Conservation (phyloP, 2,797 vertebrate genomes). For the Mus caroli region DNA sequence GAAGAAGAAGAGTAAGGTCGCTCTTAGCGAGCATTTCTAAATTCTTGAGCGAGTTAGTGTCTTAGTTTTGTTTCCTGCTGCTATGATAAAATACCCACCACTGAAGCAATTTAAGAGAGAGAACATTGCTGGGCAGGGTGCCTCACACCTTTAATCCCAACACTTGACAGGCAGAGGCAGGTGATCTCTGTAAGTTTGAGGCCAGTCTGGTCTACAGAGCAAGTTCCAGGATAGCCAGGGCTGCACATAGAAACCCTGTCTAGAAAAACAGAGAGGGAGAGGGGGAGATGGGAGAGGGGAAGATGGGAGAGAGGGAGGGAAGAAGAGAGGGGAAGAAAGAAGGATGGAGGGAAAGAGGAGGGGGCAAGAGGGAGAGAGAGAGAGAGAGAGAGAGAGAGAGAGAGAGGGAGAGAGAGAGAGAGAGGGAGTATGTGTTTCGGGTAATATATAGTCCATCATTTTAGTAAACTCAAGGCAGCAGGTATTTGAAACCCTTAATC, state of each 20-base stretch:
- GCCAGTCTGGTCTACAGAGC: neutral
- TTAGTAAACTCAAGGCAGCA: neutral
- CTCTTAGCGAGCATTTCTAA: neutral
- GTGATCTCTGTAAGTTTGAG: neutral
- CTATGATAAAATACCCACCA: neutral
- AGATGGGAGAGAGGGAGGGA: too few species aligned
- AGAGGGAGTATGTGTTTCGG: neutral
- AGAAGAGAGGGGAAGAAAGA: too few species aligned
- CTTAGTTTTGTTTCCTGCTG: neutral
- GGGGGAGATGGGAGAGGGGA: neutral
- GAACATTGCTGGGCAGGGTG: neutral
- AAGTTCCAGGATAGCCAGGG: neutral
- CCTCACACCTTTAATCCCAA: neutral
- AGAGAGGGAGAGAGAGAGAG: too few species aligned
- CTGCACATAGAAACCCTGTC: neutral
- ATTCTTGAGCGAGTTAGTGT: neutral
- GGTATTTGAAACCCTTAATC: neutral
- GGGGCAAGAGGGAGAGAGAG: too few species aligned
- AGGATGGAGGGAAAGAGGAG: too few species aligned
- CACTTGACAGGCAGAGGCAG: neutral
- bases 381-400: too few species aligned
- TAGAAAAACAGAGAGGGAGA: neutral
- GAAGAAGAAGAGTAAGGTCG: neutral
- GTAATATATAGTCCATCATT: neutral
- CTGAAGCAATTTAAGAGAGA: neutral